These are phyloP conservation scores for Sinodicranocentrus sp. DNA, from an alignment of 2,888 invertebrate genomes.

Conservation along the genomic window DNA sequence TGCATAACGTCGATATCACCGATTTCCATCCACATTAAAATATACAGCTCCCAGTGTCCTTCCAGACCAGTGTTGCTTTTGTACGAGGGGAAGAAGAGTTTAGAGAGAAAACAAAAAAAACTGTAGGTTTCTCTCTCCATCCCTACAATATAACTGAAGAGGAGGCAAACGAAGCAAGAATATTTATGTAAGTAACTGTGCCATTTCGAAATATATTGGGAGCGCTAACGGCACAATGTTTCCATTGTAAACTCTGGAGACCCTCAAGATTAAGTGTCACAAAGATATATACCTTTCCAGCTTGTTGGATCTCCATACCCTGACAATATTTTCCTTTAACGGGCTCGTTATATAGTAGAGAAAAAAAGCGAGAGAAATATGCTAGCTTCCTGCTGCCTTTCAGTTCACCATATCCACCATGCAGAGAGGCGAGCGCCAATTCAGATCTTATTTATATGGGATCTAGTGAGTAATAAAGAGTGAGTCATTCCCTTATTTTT, in stretches of 20 bases:
- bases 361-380: too few species aligned
- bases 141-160: background rate
- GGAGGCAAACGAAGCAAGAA: too few species aligned
- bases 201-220: background rate
- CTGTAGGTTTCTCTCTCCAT: background rate
- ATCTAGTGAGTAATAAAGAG: conserved; percentile 50
- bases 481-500: conserved; percentile 51
- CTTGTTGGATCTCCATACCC: too few species aligned
- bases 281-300: background rate
- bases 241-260: conserved; percentile 27
- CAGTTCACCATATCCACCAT: background rate
- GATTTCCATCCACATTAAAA: conserved; percentile 17
- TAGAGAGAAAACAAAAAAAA: background rate
- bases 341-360: too few species aligned
- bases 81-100: background rate
- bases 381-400: too few species aligned
- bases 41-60: background rate
- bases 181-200: background rate
- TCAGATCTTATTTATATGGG: conserved; percentile 40
- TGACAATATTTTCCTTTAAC: too few species aligned
- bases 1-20: conserved; percentile 17
- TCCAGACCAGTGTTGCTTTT: background rate
- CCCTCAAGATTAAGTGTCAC: conserved; percentile 41
- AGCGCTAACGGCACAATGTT: conserved; percentile 36
- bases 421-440: conserved; percentile 20